Conservation (phyloP, 2,888 invertebrate species). For the Harmothoe impar region DNA sequence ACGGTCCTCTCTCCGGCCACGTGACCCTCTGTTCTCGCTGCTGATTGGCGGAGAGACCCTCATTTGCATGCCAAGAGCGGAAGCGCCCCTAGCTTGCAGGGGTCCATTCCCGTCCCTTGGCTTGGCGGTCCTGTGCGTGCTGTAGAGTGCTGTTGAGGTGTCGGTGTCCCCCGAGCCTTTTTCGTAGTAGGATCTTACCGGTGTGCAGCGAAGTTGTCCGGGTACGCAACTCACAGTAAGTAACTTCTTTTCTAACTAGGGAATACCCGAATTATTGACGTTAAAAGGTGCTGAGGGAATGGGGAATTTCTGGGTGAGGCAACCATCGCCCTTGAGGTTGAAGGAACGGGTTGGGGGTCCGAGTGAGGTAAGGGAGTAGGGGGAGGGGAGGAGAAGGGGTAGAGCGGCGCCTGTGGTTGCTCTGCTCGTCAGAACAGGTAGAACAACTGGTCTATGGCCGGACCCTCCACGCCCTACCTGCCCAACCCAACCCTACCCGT, state of each 20-base stretch:
- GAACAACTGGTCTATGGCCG: not conserved
- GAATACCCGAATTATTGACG: not conserved
- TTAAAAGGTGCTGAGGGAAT: not conserved
- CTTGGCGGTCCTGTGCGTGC: conserved; percentile 14
- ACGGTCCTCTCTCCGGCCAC: conserved; percentile 10
- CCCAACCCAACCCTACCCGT: not conserved
- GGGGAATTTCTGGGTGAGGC: not conserved
- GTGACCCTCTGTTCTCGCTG: not conserved
- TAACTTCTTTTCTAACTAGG: not conserved
- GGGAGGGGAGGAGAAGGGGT: not conserved
- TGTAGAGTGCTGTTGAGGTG: not conserved
- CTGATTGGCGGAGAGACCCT: not conserved
- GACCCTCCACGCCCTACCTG: not conserved
- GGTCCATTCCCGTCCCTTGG: conserved; percentile 26
- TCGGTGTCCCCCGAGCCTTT: not conserved
- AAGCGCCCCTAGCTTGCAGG: not conserved
- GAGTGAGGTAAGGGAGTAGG: not conserved
- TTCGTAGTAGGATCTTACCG: conserved; percentile 37
- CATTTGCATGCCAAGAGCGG: conserved; percentile 33
- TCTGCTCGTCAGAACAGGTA: not conserved
- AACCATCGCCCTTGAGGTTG: too few relatives aligned
- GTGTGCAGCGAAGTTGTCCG: conserved; percentile 1
- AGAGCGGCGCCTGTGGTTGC: not conserved
- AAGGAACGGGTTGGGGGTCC: not conserved
- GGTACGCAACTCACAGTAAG: not conserved